Percentiles rank a stretch among this genome's conserved stretches.
Conservation (phyloP, 1,140 invertebrate genomes). For the Heliconius melpomene region DNA sequence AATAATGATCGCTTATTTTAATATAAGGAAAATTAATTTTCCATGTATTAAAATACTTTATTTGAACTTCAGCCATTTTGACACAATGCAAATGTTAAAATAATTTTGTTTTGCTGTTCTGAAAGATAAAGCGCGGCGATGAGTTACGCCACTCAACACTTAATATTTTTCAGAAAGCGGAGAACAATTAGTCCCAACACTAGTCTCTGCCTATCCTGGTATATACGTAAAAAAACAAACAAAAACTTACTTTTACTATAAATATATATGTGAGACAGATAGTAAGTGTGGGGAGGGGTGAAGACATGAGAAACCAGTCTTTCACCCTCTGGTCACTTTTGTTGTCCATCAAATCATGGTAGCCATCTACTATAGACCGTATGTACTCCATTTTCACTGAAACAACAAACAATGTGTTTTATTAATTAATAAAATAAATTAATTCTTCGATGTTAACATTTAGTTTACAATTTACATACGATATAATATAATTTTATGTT, state of each 20-base stretch:
- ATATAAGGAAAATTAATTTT: too few relatives aligned
- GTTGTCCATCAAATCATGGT: conserved; percentile 87
- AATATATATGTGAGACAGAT: conserved; percentile 90
- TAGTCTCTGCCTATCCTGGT: too few relatives aligned
- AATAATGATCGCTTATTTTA: too few relatives aligned
- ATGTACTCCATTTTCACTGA: conserved; percentile 73
- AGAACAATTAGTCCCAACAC: too few relatives aligned
- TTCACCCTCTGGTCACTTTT: conserved; percentile 90
- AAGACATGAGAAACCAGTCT: conserved; percentile 92
- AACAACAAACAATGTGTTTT: conserved; percentile 47
- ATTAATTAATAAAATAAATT: conserved; percentile 5
- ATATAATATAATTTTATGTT: conserved; percentile 1
- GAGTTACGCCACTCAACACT: too few relatives aligned
- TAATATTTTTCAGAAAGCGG: too few relatives aligned
- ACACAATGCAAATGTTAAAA: too few relatives aligned
- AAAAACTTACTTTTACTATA: conserved; percentile 86
- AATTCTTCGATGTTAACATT: neutral
- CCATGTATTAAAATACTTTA: too few relatives aligned
- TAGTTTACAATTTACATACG: conserved; percentile 11
- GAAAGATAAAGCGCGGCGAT: too few relatives aligned
- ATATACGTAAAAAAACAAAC: neutral
- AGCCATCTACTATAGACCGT: conserved; percentile 68
- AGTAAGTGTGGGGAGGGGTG: conserved; percentile 89
- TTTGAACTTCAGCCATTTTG: too few relatives aligned
- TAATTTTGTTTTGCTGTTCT: too few relatives aligned